phyloP scores from a whole-genome alignment of 2,113 vertebrate species.

The Aepyceros melampus region DNA sequence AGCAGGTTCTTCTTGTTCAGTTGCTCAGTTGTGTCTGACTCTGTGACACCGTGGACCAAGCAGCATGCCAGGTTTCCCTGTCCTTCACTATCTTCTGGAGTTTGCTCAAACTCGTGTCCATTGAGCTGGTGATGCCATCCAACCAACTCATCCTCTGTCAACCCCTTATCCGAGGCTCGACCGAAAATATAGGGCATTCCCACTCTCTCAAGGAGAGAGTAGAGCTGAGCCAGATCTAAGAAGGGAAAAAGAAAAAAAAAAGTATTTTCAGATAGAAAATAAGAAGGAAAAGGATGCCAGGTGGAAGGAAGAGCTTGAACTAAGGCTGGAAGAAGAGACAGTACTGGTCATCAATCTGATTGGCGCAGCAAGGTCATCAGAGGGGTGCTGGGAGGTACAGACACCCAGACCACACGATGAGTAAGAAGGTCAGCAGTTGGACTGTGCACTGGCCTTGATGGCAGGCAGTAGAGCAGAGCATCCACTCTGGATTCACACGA shows the following conservation, averaged over 20 bases:
- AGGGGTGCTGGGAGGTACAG: background rate
- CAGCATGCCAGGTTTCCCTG: background rate
- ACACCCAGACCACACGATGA: background rate
- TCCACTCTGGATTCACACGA: background rate
- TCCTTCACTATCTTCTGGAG: background rate
- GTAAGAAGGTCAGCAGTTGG: background rate
- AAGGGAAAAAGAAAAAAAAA: background rate
- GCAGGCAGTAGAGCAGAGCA: background rate
- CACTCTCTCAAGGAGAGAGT: background rate
- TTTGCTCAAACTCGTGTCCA: background rate
- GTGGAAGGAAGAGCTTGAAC: background rate
- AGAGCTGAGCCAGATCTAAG: background rate
- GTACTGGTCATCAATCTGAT: background rate
- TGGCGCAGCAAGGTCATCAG: background rate
- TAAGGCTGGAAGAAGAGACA: background rate
- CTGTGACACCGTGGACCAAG: accelerated
- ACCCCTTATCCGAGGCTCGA: background rate
- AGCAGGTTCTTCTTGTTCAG: background rate
- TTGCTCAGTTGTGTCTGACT: accelerated
- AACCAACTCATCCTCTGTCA: background rate
- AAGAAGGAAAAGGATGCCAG: background rate
- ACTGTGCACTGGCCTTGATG: background rate
- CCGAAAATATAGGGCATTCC: background rate
- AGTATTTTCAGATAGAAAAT: background rate
- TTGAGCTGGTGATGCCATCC: background rate